Evolutionary conservation across 2,113 vertebrate species (phyloP).

Genomic region (Caranx melampygus): DNA sequence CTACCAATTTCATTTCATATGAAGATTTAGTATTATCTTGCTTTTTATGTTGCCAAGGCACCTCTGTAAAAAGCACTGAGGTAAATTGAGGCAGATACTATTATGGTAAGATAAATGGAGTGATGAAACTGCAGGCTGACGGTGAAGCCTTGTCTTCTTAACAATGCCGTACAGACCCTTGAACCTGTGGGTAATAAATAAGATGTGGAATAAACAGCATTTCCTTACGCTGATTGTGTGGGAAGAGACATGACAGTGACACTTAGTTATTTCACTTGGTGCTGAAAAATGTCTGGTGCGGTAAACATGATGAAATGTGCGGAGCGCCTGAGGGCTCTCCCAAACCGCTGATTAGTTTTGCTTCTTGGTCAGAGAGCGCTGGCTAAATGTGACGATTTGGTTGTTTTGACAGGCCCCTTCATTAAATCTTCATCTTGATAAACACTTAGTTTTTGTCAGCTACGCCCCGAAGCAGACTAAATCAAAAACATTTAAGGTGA

Average conservation of each 20-base stretch:
- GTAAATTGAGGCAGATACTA: slow-evolving; percentile 30
- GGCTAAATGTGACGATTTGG: slow-evolving; percentile 35
- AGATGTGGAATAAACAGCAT: slow-evolving; percentile 1
- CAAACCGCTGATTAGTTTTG: slow-evolving; percentile 4
- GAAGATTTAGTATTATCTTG: slow-evolving; percentile 45
- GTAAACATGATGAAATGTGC: slow-evolving; percentile 17
- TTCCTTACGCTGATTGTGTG: slow-evolving; percentile 6
- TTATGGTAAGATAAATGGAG: slow-evolving; percentile 34
- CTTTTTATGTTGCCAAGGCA: slow-evolving; percentile 8
- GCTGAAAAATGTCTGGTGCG: slow-evolving; percentile 11
- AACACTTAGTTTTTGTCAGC: slow-evolving; percentile 31
- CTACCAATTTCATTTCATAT: slow-evolving; percentile 55
- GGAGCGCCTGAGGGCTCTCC: slow-evolving; percentile 10
- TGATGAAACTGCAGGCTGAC: slow-evolving; percentile 29
- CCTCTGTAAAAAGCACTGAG: slow-evolving; percentile 8
- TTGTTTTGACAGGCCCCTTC: slow-evolving; percentile 48
- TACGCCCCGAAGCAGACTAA: slow-evolving; percentile 13
- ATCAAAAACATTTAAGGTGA: slow-evolving; percentile 43
- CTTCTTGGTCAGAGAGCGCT: slow-evolving; percentile 14
- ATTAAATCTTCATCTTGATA: slow-evolving; percentile 25
- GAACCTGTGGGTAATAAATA: slow-evolving; percentile 17
- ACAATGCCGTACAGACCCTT: slow-evolving; percentile 10
- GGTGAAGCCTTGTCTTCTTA: slow-evolving; percentile 11
- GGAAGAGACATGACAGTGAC: slow-evolving; percentile 14
- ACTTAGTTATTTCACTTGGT: slow-evolving; percentile 24